Evolutionary conservation across 2,797 vertebrate species (phyloP).

Genomic region (Acridotheres tristis): DNA sequence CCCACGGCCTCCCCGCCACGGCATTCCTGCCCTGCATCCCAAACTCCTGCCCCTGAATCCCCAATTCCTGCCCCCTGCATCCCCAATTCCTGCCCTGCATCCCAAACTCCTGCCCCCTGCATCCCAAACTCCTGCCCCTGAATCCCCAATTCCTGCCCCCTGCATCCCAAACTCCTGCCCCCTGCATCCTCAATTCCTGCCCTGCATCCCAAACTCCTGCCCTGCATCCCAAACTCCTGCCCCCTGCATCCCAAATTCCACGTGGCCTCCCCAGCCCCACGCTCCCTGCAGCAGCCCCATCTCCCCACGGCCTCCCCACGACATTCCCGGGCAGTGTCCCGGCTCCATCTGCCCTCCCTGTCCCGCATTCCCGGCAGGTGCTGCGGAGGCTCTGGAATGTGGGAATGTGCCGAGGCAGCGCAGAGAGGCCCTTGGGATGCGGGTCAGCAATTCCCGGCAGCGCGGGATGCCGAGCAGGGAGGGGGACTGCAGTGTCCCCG

Average conservation of each 20-base stretch:
- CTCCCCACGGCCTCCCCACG: neutral
- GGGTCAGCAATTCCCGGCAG: neutral
- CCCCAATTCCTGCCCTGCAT: fast-evolving
- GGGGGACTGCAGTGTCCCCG: neutral
- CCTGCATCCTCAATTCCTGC: fast-evolving
- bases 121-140: fast-evolving
- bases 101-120: fast-evolving
- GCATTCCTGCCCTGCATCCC: neutral
- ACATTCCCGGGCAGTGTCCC: neutral
- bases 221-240: fast-evolving
- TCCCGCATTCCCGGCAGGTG: neutral
- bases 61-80: too few relatives aligned
- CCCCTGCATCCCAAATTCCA: fast-evolving
- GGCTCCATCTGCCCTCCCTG: neutral
- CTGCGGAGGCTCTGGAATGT: neutral
- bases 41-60: neutral
- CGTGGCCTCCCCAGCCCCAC: neutral
- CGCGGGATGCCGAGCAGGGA: neutral
- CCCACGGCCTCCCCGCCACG: fast-evolving
- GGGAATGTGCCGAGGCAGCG: neutral
- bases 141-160: too few relatives aligned
- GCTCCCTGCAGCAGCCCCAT: neutral
- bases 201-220: too few relatives aligned
- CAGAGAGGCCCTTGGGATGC: neutral
- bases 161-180: too few relatives aligned